Conservation (phyloP, 2,113 vertebrate genomes). For the Chitala chitala region DNA sequence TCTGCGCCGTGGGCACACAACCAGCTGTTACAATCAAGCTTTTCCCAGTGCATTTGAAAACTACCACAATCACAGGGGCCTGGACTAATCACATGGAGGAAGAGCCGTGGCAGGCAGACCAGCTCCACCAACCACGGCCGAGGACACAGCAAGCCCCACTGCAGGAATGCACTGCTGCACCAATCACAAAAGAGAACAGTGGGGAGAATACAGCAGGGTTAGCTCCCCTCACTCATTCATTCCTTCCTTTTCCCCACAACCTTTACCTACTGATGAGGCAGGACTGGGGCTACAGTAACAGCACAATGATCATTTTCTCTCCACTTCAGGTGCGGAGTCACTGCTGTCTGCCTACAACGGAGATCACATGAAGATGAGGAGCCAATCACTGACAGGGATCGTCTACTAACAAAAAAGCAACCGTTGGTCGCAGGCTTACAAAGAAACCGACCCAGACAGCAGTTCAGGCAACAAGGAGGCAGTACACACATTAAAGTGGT, state of each 20-base stretch:
- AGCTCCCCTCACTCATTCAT: conserved; percentile 15
- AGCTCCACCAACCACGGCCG: not conserved
- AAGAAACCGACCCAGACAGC: not conserved
- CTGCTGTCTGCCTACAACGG: not conserved
- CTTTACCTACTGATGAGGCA: not conserved
- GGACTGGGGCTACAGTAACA: not conserved
- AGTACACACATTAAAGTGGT: not conserved
- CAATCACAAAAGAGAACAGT: conserved; percentile 3
- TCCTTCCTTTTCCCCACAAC: conserved; percentile 14
- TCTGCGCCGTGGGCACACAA: conserved; percentile 23
- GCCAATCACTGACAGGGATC: not conserved
- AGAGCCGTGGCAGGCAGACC: not conserved
- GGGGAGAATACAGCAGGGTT: not conserved
- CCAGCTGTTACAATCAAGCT: conserved; percentile 14
- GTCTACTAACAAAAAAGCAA: not conserved
- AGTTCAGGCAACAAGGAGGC: not conserved
- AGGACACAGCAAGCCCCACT: not conserved
- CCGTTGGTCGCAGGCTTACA: not conserved
- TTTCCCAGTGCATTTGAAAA: conserved; percentile 9
- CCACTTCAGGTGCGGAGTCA: not conserved
- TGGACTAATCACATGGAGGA: conserved; percentile 6
- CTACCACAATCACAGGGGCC: not conserved
- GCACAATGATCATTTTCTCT: conserved; percentile 16
- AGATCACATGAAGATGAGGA: not conserved
- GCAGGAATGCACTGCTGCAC: not conserved